Conservation (phyloP, 2,888 invertebrate genomes). For the Zygaena filipendulae region DNA sequence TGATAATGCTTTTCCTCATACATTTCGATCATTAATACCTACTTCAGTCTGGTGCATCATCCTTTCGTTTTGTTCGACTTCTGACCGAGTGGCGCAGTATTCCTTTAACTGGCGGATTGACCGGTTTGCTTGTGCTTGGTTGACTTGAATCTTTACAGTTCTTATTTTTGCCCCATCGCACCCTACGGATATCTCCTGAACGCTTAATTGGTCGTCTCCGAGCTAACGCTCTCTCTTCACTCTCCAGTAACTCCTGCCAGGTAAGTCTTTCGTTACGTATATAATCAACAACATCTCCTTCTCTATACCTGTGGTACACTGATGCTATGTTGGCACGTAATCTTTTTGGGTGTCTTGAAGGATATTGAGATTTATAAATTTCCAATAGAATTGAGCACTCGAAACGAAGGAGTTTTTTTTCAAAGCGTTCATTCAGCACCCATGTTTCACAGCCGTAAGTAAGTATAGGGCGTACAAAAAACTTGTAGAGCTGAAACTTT, state of each 20-base stretch:
- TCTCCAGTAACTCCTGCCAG: slow-evolving; percentile 25
- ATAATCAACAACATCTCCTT: slow-evolving; percentile 24
- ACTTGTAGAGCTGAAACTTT: slow-evolving; percentile 32
- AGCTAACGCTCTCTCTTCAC: slow-evolving; percentile 25
- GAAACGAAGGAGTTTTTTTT: slow-evolving; percentile 25
- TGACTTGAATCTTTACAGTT: slow-evolving; percentile 5
- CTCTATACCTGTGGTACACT: slow-evolving; percentile 24
- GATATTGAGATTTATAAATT: slow-evolving; percentile 35
- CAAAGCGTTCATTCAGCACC: slow-evolving; percentile 21
- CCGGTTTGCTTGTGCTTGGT: no score
- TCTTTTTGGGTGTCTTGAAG: slow-evolving; percentile 25
- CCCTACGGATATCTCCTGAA: slow-evolving; percentile 5
- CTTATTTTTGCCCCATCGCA: slow-evolving; percentile 20
- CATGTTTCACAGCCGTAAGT: slow-evolving; percentile 43
- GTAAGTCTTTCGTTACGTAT: slow-evolving; percentile 26
- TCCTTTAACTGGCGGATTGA: no score
- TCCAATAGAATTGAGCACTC: slow-evolving; percentile 27
- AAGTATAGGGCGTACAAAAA: slow-evolving; percentile 35
- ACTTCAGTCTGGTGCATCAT: no score
- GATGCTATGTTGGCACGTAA: slow-evolving; percentile 19
- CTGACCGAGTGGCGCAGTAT: no score
- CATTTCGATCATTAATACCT: no score
- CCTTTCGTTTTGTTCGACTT: no score
- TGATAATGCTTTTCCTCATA: no score
- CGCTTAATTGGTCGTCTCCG: no score